Evolutionary conservation across 2,888 invertebrate species (phyloP), one percentile per base, ranked within the genome.

Genomic region (Rambutsinella grinnellia): DNA sequence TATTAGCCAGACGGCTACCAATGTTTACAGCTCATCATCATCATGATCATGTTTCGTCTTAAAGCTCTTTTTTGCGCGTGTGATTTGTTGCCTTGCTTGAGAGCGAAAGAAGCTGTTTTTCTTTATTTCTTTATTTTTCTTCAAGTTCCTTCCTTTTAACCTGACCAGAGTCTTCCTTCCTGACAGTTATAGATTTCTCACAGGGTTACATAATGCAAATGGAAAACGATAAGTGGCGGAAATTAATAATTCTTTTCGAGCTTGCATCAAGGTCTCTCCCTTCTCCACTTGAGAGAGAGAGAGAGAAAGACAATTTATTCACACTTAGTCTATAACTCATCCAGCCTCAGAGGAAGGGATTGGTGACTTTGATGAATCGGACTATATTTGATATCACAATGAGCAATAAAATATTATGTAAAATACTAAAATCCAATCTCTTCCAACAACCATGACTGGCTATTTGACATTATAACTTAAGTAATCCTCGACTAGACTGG

Each of bases 1-100:
- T 68, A 75, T 75, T 75, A 75, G 54, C 61, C 67, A n/a, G 56
- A 54, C 51, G 60, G 71, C 71, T 72, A 72, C 71, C 69, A 68
- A 68, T 68, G 58, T 68, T 68, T 51, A 68, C 68, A 58, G 66
- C 56, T 66, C 66, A 57, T 66, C 66, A 24, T 61, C 47, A 54
- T 54, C 23, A 47, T 27, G 3, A 47, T 24, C 49, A 60, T 15
- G 60, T 23, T n/a, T n/a, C n/a, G n/a, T n/a, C n/a, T n/a, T n/a
- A n/a, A n/a, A n/a, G n/a, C n/a, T n/a, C n/a, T n/a, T n/a, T n/a
- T n/a, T n/a, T n/a, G 54, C 13, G 36, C 36, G 36, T 36, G 36
- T 36, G 36, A 36, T 36, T 36, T 36, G 54, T 54, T 54, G n/a
- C 54, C 56, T 28, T 66, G 28, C 44, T 65, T 27, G n/a, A 24